These are phyloP conservation scores for Rhombomys opimus DNA, from an alignment of 2,113 vertebrate species.

Conservation along the genomic window DNA sequence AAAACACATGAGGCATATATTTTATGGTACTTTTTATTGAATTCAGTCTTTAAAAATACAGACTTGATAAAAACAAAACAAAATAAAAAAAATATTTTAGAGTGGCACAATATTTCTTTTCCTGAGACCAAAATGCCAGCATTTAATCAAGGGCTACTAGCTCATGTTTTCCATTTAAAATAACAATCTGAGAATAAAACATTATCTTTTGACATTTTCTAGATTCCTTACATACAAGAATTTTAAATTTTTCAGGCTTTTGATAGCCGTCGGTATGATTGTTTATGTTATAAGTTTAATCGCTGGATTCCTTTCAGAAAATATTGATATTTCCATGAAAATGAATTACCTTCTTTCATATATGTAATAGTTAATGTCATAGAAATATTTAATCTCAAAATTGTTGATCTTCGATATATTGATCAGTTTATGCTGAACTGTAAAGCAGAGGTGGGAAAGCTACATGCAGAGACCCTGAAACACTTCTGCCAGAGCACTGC, in stretches of 20 bases:
- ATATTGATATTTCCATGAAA: background rate
- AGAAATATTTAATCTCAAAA: background rate
- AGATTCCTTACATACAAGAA: background rate
- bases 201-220: background rate
- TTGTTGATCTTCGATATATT: background rate
- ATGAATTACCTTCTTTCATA: background rate
- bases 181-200: background rate
- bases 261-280: background rate
- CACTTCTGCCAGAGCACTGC: background rate
- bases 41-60: background rate
- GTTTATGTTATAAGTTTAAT: slow-evolving; percentile 5
- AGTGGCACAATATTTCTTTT: slow-evolving; percentile 2
- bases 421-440: background rate
- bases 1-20: background rate
- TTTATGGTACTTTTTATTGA: background rate
- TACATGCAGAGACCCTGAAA: background rate
- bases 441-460: background rate
- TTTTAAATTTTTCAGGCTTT: background rate
- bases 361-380: background rate
- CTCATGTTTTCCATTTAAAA: slow-evolving; percentile 19
- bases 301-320: background rate
- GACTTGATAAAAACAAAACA: background rate
- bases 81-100: background rate
- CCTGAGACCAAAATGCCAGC: background rate
- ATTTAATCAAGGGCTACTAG: background rate